phyloP scores from a whole-genome alignment of 2,888 invertebrate genomes.

The Drosophila antonietae region DNA sequence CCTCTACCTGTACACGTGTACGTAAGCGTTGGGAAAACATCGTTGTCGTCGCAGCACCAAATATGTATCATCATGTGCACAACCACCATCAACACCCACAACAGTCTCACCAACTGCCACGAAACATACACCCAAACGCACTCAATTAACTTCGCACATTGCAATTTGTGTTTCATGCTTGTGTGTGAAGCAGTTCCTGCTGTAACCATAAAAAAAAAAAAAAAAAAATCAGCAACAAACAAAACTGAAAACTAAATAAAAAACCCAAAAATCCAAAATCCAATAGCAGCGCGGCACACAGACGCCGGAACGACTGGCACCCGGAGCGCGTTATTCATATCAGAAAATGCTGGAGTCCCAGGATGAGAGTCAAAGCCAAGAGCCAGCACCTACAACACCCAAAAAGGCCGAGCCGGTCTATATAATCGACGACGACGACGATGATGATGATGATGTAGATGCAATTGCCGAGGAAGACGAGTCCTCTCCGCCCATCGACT shows the following conservation, averaged over 20 bases:
- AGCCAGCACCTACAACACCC: slow-evolving; percentile 20
- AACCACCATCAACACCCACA: slow-evolving; percentile 33
- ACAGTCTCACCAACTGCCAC: slow-evolving; percentile 33
- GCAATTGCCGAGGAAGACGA: slow-evolving; percentile 55
- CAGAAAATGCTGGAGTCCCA: slow-evolving; percentile 77
- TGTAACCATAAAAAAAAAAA: slow-evolving; percentile 31
- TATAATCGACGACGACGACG: slow-evolving; percentile 76
- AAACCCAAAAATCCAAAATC: slow-evolving; percentile 54
- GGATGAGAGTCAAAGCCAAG: slow-evolving; percentile 34
- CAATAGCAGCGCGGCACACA: slow-evolving; percentile 75
- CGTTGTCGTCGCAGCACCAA: slow-evolving; percentile 39
- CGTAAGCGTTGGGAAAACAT: slow-evolving; percentile 27
- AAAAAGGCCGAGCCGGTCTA: slow-evolving; percentile 79
- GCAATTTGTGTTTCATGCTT: slow-evolving; percentile 76
- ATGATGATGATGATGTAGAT: slow-evolving; percentile 62
- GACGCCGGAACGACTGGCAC: slow-evolving; percentile 61
- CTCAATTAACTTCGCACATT: slow-evolving; percentile 74
- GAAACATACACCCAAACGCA: slow-evolving; percentile 32
- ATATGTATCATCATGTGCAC: slow-evolving; percentile 40
- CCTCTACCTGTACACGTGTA: slow-evolving; percentile 14
- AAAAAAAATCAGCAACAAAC: slow-evolving; percentile 7
- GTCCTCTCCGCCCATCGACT: slow-evolving; percentile 59
- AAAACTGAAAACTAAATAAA: slow-evolving; percentile 54
- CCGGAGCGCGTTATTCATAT: slow-evolving; percentile 71
- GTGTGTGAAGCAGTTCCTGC: slow-evolving; percentile 48